Base-by-base conservation (phyloP, 2,797 vertebrate species). In the Diplodus puntazzo region DNA sequence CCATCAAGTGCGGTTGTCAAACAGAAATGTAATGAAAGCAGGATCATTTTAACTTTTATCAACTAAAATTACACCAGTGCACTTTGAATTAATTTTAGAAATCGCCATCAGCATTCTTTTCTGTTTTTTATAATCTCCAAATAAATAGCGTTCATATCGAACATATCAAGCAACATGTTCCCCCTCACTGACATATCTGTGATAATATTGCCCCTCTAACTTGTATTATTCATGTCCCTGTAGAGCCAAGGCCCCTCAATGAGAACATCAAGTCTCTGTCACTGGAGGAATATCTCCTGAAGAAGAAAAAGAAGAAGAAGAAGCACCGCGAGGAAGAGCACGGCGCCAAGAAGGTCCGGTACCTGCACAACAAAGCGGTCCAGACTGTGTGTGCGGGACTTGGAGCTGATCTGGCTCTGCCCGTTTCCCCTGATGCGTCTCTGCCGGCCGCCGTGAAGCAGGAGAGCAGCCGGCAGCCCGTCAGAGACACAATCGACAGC, bases 261-360 rank as follows among this genome's bases (percentile, higher is more conserved):
- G 97, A 98, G 93, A 99, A 98, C 80, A 92, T 95, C 75, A 97
- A 97, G 94, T 95, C 95, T 54, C 96, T 96, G 78, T 94, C 94
- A 72, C 90, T 96, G 86, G 96, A 98, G 82, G 93, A 94, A 23
- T 97, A 97, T 80, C 95, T 97, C 80, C 87, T 96, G 86, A 98
- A 97, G 93, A 97, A 97, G 93, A 97, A 96, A 79, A 99, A 97
- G 92, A 99, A 97, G 94, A 99, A 98, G 95, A 97, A 96, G 95
- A 96, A 96, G 94, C 96, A 97, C 61, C 94, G 96, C 13, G 97
- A 98, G 87, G 98, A 98, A 0, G 92, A 98, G 83, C 95, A 95
- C 58, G 86, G 95, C 20, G 92, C 94, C 23, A 97, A 96, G 84
- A 96, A 96, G 60, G 92, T 97, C 85, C 75, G 87, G 8, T 96